These are phyloP conservation scores for Acromyrmex heyeri DNA, from an alignment of 1,140 invertebrate species.

Conservation along the genomic window DNA sequence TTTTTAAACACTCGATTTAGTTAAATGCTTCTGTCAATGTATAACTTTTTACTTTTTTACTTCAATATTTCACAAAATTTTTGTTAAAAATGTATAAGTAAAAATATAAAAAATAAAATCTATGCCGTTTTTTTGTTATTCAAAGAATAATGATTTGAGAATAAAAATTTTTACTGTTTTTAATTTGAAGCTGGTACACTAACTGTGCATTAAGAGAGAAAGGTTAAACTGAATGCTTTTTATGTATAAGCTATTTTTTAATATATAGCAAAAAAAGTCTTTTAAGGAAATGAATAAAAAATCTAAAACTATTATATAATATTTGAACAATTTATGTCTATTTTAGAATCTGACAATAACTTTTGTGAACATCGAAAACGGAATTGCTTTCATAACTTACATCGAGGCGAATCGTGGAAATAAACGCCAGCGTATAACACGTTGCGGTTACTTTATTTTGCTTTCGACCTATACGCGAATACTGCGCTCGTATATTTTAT, in stretches of 20 bases:
- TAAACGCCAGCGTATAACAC: slow-evolving; percentile 32
- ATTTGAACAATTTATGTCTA: slow-evolving; percentile 16
- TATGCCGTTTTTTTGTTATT: too few relatives aligned
- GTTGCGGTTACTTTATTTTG: slow-evolving; percentile 42
- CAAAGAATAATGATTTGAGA: too few relatives aligned
- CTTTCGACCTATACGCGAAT: not conserved
- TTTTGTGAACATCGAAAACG: slow-evolving; percentile 19
- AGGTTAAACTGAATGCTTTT: not conserved
- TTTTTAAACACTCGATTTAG: not conserved
- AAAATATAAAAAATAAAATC: too few relatives aligned
- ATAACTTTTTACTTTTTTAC: too few relatives aligned
- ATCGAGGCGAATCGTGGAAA: slow-evolving; percentile 44
- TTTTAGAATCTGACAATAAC: slow-evolving; percentile 16
- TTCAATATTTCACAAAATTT: too few relatives aligned
- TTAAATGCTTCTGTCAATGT: too few relatives aligned
- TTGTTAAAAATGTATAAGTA: too few relatives aligned
- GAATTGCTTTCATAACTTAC: slow-evolving; percentile 39
- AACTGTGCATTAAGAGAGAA: too few relatives aligned
- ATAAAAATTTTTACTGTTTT: too few relatives aligned
- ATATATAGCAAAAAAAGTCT: not conserved
- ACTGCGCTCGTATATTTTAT: slow-evolving; percentile 23
- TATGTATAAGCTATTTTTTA: not conserved
- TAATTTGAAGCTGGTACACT: too few relatives aligned
- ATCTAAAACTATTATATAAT: not conserved
- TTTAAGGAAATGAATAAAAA: not conserved